A percentile compares a stretch with the other conserved stretches of the same genome.
These are phyloP conservation scores for Melitaea cinxia DNA, from an alignment of 1,140 invertebrate species.

Conservation along the genomic window DNA sequence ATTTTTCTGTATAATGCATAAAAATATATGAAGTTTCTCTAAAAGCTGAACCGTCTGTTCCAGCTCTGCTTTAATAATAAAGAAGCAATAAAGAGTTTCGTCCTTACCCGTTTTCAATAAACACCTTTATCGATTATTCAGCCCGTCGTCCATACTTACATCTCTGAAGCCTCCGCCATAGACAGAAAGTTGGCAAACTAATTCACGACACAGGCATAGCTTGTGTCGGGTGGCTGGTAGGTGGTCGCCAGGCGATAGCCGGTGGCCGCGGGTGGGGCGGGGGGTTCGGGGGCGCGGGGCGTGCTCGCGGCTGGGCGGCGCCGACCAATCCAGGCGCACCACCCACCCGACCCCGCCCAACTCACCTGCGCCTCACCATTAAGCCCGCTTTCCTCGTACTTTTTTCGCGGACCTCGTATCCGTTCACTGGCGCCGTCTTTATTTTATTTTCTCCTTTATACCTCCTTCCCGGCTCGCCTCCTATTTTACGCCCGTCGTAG, in stretches of 20 bases:
- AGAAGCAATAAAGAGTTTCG: conserved; percentile 77
- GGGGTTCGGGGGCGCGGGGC: conserved; percentile 48
- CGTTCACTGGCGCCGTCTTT: conserved; percentile 75
- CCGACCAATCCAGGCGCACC: conserved; percentile 70
- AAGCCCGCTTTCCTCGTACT: conserved; percentile 72
- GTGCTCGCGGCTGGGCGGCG: conserved; percentile 72
- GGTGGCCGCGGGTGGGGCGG: conserved; percentile 57
- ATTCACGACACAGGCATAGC: conserved; percentile 80
- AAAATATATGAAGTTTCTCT: neutral
- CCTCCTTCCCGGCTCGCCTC: conserved; percentile 76
- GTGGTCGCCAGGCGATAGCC: conserved; percentile 70
- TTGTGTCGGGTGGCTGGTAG: conserved; percentile 68
- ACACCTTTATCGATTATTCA: conserved; percentile 82
- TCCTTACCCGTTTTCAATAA: conserved; percentile 81
- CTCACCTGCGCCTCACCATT: conserved; percentile 78
- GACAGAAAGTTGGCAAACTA: conserved; percentile 80
- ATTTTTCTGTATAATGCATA: neutral
- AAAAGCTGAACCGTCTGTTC: conserved; percentile 20
- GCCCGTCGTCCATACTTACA: conserved; percentile 79
- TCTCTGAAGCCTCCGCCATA: conserved; percentile 75
- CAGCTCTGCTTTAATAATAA: conserved; percentile 69
- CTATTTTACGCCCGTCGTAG: conserved; percentile 78
- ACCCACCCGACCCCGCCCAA: conserved; percentile 70
- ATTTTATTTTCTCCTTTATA: conserved; percentile 80
- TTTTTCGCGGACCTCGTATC: conserved; percentile 78